Evolutionary conservation across 2,888 invertebrate species (phyloP).

Genomic region (Norana najaformis): DNA sequence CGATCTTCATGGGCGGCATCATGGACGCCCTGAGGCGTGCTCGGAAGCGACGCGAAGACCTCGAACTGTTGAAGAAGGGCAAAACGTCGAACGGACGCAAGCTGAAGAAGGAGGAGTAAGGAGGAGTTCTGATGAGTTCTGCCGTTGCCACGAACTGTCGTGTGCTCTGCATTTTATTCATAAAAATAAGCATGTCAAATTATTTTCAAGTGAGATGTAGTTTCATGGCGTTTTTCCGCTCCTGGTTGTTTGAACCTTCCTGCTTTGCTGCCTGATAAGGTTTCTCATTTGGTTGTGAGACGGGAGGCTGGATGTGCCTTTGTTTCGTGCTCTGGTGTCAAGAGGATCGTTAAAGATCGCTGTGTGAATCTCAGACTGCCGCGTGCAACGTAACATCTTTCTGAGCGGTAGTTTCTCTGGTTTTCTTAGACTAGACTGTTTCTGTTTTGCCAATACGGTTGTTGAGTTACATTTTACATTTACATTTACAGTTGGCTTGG

Average conservation of each 20-base stretch:
- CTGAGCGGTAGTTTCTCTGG: no score
- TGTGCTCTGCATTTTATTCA: not conserved
- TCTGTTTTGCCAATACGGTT: no score
- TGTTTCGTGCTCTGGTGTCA: not conserved
- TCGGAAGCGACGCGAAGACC: conserved; percentile 66
- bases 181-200: not conserved
- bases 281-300: not conserved
- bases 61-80: not conserved
- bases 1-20: conserved; percentile 85
- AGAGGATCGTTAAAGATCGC: not conserved
- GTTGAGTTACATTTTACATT: no score
- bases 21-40: conserved; percentile 94
- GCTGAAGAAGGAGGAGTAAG: conserved; percentile 14
- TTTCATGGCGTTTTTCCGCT: not conserved
- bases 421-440: no score
- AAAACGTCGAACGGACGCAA: conserved; percentile 5
- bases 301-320: not conserved
- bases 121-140: not conserved
- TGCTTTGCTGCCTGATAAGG: not conserved
- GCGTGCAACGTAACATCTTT: not conserved
- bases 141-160: not conserved
- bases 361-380: not conserved
- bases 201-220: not conserved
- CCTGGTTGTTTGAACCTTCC: no score
- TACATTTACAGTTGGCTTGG: no score